Percentiles rank a stretch among this genome's conserved stretches.
phyloP scores from a whole-genome alignment of 2,888 invertebrate genomes.

The Erebia ligea region DNA sequence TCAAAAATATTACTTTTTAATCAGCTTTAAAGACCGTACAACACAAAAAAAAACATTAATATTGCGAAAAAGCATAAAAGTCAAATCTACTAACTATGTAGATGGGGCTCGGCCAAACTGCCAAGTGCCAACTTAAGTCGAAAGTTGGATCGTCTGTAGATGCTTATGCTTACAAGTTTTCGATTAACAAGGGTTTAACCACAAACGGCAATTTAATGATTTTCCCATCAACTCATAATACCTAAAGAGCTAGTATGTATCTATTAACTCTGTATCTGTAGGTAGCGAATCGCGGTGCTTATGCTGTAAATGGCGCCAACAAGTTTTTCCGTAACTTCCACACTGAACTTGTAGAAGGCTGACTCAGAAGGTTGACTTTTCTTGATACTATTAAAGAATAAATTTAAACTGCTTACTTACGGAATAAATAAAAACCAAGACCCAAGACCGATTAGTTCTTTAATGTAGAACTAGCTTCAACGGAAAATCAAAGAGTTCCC shows the following conservation, averaged over 20 bases:
- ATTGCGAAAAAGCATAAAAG: no score
- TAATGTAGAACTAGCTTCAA: no score
- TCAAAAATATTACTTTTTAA: no score
- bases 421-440: no score
- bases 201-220: conserved; percentile 10
- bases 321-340: conserved; percentile 31
- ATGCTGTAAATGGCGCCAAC: conserved; percentile 31
- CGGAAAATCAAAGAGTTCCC: no score
- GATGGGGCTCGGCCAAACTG: neutral
- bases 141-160: neutral
- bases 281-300: conserved; percentile 8
- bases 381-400: neutral
- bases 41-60: no score
- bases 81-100: no score
- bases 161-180: neutral
- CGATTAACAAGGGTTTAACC: no score
- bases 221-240: neutral
- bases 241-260: neutral
- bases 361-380: conserved; percentile 27
- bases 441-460: no score
- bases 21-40: no score
- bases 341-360: conserved; percentile 31
- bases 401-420: neutral
- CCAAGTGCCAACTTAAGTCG: neutral
- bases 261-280: conserved; percentile 27